Percentiles rank a stretch among this genome's conserved stretches.
These are phyloP conservation scores for Pycnomerus fuliginosus DNA, from an alignment of 2,888 invertebrate species.

Conservation along the genomic window DNA sequence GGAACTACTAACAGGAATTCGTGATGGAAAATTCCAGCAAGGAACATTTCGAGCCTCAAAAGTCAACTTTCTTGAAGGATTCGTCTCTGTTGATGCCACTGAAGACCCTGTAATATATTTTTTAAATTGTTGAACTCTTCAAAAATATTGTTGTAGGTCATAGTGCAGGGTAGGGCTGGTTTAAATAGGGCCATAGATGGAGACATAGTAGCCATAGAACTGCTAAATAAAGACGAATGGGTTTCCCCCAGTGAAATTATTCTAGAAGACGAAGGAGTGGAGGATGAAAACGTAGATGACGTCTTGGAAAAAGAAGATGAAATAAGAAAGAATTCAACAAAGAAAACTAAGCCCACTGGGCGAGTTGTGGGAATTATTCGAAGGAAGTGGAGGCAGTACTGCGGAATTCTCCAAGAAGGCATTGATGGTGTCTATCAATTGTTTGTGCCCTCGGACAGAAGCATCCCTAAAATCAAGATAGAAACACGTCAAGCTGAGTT, in stretches of 20 bases:
- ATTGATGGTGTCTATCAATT: slow-evolving; percentile 74
- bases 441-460: slow-evolving; percentile 91
- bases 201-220: slow-evolving; percentile 87
- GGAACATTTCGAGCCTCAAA: slow-evolving; percentile 84
- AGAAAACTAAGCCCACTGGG: slow-evolving; percentile 64
- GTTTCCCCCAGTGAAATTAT: slow-evolving; percentile 84
- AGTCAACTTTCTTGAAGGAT: slow-evolving; percentile 93
- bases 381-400: slow-evolving; percentile 97
- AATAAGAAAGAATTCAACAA: slow-evolving; percentile 33
- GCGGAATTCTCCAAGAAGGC: slow-evolving; percentile 87
- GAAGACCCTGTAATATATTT: slow-evolving; percentile 68
- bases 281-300: slow-evolving; percentile 65
- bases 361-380: slow-evolving; percentile 91
- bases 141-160: slow-evolving; percentile 10
- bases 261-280: slow-evolving; percentile 70
- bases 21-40: slow-evolving; percentile 71
- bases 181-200: slow-evolving; percentile 95
- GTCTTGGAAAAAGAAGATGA: slow-evolving; percentile 60
- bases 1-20: slow-evolving; percentile 78
- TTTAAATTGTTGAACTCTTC: slow-evolving; percentile 8
- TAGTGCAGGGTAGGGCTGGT: slow-evolving; percentile 81
- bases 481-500: slow-evolving; percentile 89
- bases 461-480: slow-evolving; percentile 92
- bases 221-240: slow-evolving; percentile 90
- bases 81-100: slow-evolving; percentile 74